phyloP scores from a whole-genome alignment of 2,888 invertebrate species.

The Drosophila nigricruria region DNA sequence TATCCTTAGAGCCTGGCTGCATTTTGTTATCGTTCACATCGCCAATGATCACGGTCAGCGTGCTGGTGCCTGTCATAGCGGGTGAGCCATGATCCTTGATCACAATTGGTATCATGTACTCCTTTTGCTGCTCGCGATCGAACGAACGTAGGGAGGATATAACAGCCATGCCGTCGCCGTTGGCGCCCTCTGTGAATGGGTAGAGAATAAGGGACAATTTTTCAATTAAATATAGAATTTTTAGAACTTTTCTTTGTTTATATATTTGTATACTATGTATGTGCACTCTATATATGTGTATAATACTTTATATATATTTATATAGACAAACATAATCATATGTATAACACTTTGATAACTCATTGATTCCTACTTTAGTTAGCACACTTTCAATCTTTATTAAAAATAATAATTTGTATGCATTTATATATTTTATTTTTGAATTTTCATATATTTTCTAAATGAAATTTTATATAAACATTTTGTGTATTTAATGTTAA shows the following conservation, averaged over 20 bases:
- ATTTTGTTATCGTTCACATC: constrained; percentile 99
- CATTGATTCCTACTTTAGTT: not conserved
- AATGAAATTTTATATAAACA: not conserved
- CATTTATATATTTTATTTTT: not conserved
- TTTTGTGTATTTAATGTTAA: not conserved
- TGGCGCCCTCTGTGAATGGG: constrained; percentile 93
- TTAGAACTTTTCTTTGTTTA: too few species aligned
- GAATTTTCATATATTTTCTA: not conserved
- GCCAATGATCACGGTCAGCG: constrained; percentile 97
- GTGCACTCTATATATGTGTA: too few species aligned
- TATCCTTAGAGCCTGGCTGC: constrained; percentile 98
- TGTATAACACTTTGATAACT: too few species aligned
- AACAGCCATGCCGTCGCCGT: constrained; percentile 98
- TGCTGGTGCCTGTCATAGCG: constrained; percentile 98
- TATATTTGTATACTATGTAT: too few species aligned
- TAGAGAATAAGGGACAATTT: not conserved
- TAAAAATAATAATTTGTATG: not conserved
- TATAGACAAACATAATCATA: too few species aligned
- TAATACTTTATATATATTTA: too few species aligned
- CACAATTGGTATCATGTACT: constrained; percentile 97
- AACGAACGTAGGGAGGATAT: constrained; percentile 97
- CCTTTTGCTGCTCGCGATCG: constrained; percentile 97
- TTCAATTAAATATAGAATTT: too few species aligned
- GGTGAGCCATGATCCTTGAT: constrained; percentile 98
- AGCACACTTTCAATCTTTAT: not conserved